phyloP scores from a whole-genome alignment of 2,113 vertebrate genomes.

The Solea senegalensis region DNA sequence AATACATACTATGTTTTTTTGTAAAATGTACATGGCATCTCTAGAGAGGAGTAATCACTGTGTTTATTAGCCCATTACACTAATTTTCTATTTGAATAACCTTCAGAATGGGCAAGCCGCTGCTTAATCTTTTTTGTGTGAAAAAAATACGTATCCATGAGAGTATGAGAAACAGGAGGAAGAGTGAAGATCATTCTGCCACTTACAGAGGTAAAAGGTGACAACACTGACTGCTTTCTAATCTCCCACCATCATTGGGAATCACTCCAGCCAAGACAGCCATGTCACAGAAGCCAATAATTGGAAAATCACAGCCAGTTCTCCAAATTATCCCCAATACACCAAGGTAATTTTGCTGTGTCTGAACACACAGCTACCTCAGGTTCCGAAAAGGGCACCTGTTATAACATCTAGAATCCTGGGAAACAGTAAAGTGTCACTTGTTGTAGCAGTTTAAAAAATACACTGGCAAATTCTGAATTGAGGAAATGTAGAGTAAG shows the following conservation, averaged over 20 bases:
- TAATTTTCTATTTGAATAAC: slow-evolving; percentile 60
- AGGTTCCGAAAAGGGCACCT: slow-evolving; percentile 45
- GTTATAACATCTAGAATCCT: slow-evolving; percentile 36
- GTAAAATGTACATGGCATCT: slow-evolving; percentile 13
- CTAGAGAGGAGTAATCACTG: slow-evolving; percentile 24
- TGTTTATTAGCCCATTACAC: slow-evolving; percentile 54
- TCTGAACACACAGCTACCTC: slow-evolving; percentile 54
- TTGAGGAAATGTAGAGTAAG: not conserved
- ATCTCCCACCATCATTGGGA: slow-evolving; percentile 58
- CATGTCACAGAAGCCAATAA: slow-evolving; percentile 66
- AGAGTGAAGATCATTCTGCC: not conserved
- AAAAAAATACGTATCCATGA: slow-evolving; percentile 21
- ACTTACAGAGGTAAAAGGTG: slow-evolving; percentile 29
- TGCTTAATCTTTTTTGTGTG: slow-evolving; percentile 47
- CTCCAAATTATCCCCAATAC: slow-evolving; percentile 70
- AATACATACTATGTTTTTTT: slow-evolving; percentile 1
- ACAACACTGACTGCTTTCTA: slow-evolving; percentile 30
- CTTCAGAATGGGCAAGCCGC: slow-evolving; percentile 44
- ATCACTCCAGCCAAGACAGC: slow-evolving; percentile 50
- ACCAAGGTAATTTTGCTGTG: slow-evolving; percentile 61
- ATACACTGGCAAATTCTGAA: not conserved
- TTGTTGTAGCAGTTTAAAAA: slow-evolving; percentile 14
- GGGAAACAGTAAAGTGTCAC: not conserved
- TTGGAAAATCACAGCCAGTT: slow-evolving; percentile 71
- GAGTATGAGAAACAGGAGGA: not conserved